phyloP scores from a whole-genome alignment of 2,797 vertebrate genomes.

The Siniperca undulata region DNA sequence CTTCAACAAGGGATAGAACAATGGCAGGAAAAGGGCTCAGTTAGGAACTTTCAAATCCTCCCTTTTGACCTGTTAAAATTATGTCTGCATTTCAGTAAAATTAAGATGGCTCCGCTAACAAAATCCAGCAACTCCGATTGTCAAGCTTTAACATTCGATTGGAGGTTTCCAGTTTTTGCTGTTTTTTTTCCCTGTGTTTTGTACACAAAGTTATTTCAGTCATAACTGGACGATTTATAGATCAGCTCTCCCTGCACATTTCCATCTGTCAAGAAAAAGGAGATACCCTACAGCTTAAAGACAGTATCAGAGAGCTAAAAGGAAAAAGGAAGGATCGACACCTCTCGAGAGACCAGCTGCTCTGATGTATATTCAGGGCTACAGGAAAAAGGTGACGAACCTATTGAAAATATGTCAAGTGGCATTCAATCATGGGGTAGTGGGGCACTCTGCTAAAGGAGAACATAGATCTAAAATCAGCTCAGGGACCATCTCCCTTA shows the following conservation, averaged over 20 bases:
- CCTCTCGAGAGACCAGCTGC: constrained; percentile 67
- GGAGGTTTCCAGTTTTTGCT: constrained; percentile 32
- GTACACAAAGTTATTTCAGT: constrained; percentile 52
- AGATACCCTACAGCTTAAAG: constrained; percentile 54
- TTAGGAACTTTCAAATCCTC: constrained; percentile 51
- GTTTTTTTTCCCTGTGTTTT: constrained; percentile 25
- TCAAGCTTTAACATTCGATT: constrained; percentile 27
- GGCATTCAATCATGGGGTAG: constrained; percentile 78
- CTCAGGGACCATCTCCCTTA: constrained; percentile 53
- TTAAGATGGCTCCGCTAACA: constrained; percentile 22
- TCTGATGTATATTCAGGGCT: constrained; percentile 83
- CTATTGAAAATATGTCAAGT: constrained; percentile 85
- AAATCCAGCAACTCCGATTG: constrained; percentile 30
- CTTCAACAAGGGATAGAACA: constrained; percentile 28
- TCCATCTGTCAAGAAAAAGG: constrained; percentile 59
- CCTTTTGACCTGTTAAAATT: constrained; percentile 36
- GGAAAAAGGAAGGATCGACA: constrained; percentile 52
- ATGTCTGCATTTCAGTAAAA: constrained; percentile 36
- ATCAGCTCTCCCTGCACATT: constrained; percentile 51
- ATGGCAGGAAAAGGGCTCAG: constrained; percentile 33
- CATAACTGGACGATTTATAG: constrained; percentile 57
- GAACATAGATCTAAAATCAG: constrained; percentile 63
- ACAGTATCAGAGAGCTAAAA: constrained; percentile 53
- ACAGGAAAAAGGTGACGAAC: constrained; percentile 82
- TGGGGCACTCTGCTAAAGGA: constrained; percentile 70